Percentiles rank a stretch among this genome's conserved stretches.
phyloP scores from a whole-genome alignment of 2,113 vertebrate species.

The Pteronura brasiliensis region DNA sequence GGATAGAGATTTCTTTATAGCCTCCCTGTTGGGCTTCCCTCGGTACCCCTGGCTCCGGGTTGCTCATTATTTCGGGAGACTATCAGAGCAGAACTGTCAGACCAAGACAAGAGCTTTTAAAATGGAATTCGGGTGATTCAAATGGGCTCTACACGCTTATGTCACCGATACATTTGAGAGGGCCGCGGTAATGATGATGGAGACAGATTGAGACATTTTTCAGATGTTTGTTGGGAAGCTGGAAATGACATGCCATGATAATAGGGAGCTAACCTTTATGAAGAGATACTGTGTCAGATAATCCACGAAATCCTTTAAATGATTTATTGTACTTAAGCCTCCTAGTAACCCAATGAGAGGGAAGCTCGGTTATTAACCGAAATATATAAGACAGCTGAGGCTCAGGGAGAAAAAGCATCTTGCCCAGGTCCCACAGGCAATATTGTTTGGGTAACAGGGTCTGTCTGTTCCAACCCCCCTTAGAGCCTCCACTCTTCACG shows the following conservation, averaged over 20 bases:
- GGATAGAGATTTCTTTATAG: background rate
- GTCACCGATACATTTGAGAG: background rate
- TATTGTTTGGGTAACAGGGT: rapidly evolving
- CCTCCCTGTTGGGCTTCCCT: background rate
- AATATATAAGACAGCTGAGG: background rate
- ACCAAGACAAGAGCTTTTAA: background rate
- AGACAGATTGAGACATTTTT: background rate
- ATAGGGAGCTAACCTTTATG: background rate
- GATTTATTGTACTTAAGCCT: background rate
- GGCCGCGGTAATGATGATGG: background rate
- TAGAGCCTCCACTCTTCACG: rapidly evolving
- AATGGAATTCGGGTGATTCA: background rate
- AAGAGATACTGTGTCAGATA: background rate
- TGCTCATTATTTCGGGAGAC: background rate
- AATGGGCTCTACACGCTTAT: background rate
- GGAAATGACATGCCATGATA: background rate
- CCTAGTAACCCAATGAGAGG: background rate
- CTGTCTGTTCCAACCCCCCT: background rate
- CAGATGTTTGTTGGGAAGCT: background rate
- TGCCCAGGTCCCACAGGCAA: too few species aligned
- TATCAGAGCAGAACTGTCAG: background rate
- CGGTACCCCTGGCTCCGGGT: background rate
- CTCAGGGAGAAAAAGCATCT: background rate
- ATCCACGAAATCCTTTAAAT: background rate
- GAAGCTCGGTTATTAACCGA: background rate